A percentile compares a stretch with the other conserved stretches of the same genome.
Evolutionary conservation across 2,888 invertebrate species (phyloP).

Genomic region (Melieria crassipennis): DNA sequence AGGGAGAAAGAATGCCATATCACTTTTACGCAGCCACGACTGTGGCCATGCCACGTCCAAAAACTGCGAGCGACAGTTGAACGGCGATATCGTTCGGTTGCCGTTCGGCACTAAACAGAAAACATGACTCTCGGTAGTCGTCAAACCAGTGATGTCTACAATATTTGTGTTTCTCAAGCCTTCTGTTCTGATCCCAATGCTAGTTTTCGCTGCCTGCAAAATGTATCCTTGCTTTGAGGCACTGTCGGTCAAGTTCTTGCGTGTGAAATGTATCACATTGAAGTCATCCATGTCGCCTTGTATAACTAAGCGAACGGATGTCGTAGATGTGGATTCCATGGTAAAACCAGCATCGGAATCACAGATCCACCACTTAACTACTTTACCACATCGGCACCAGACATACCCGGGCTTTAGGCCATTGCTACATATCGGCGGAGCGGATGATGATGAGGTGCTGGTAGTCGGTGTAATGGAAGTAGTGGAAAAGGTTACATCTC

Average conservation of each 20-base stretch:
- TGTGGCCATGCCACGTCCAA: neutral
- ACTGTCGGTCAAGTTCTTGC: neutral
- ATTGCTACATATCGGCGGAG: neutral
- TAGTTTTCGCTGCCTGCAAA: too few species aligned
- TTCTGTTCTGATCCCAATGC: neutral
- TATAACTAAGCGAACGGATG: conserved; percentile 14
- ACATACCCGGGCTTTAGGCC: neutral
- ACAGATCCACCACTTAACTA: neutral
- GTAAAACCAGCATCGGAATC: conserved; percentile 26
- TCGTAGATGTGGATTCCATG: conserved; percentile 11
- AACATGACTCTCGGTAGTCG: conserved; percentile 40
- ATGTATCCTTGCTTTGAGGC: neutral
- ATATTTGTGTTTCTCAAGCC: neutral
- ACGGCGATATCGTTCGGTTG: conserved; percentile 43
- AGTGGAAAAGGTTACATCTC: neutral
- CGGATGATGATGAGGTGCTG: neutral
- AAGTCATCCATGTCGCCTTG: conserved; percentile 2
- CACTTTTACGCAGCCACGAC: conserved; percentile 48
- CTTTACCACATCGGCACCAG: too few species aligned
- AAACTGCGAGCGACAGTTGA: conserved; percentile 52
- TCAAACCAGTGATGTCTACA: conserved; percentile 28
- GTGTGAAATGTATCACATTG: conserved; percentile 19
- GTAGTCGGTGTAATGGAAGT: neutral
- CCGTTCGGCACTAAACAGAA: conserved; percentile 49
- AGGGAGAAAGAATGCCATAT: conserved; percentile 40